Evolutionary conservation across 1,140 invertebrate genomes (phyloP), one percentile per base, ranked within the genome.

Genomic region (Glossosoma conforme): DNA sequence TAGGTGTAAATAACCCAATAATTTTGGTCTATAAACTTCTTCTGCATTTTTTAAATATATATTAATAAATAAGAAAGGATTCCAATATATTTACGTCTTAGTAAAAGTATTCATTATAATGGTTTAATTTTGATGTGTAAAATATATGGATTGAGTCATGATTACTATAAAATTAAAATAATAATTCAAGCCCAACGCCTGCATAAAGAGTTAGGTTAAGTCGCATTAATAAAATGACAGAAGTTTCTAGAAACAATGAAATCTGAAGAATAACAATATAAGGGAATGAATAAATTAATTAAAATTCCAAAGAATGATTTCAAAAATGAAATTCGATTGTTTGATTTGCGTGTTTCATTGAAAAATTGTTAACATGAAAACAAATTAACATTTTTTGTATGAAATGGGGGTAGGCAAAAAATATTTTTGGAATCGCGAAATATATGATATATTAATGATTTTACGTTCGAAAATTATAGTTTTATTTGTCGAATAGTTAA

Each of bases 161-260:
- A n/a, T n/a, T n/a, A n/a, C n/a, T n/a, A n/a, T n/a, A n/a, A n/a
- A n/a, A n/a, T n/a, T n/a, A n/a, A n/a, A n/a, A n/a, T n/a, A n/a
- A n/a, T n/a, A n/a, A n/a, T n/a, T n/a, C n/a, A n/a, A n/a, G n/a
- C n/a, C n/a, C n/a, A n/a, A n/a, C n/a, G n/a, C n/a, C n/a, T n/a
- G n/a, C 38, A 51, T 32, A 51, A 43, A 17, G 15, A 11, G 11
- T 36, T 11, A 52, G 50, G 50, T 52, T 52, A 52, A 17, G 50
- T 45, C 2, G 1, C 11, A 13, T 44, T 17, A 44, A 41, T 51
- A 40, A 51, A 36, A 24, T 52, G 42, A 52, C 50, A 52, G 50
- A 52, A 44, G 50, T 9, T 52, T 52, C 50, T 19, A 52, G 50
- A 52, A 45, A 13, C 8, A 4, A 44, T 4, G 10, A 25, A n/a